These are phyloP conservation scores for Pleuronectes platessa DNA, from an alignment of 2,113 vertebrate species.

Conservation along the genomic window DNA sequence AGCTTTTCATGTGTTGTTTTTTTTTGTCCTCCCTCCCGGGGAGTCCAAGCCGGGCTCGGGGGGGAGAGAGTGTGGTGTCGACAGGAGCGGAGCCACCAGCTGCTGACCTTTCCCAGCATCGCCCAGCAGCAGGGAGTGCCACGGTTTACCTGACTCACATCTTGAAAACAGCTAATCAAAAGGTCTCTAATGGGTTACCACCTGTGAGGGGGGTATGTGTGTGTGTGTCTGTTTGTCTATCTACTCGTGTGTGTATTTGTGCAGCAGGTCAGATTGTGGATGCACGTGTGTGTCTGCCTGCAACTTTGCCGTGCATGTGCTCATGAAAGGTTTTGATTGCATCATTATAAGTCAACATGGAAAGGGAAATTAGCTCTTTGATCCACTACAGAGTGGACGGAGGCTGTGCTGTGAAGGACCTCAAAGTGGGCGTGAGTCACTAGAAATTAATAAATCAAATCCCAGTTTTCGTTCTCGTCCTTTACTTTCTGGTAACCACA, in stretches of 20 bases:
- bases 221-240: conserved; percentile 13
- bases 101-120: conserved; percentile 75
- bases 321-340: conserved; percentile 38
- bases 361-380: conserved; percentile 60
- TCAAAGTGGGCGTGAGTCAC: conserved; percentile 48
- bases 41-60: conserved; percentile 25
- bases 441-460: conserved; percentile 49
- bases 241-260: background rate
- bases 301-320: conserved; percentile 1
- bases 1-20: background rate
- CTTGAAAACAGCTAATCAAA: conserved; percentile 73
- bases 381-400: conserved; percentile 52
- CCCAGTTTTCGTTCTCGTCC: conserved; percentile 25
- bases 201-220: conserved; percentile 33
- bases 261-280: no score
- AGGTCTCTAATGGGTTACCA: conserved; percentile 66
- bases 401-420: conserved; percentile 32
- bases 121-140: conserved; percentile 58
- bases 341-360: conserved; percentile 47
- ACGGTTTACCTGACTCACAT: conserved; percentile 67
- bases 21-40: background rate
- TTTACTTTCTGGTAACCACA: conserved; percentile 61
- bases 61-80: background rate
- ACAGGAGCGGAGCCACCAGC: conserved; percentile 55
- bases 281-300: background rate